A percentile compares a stretch with the other conserved stretches of the same genome.
These are phyloP conservation scores for Planiliza haematocheilus DNA, from an alignment of 2,113 vertebrate species.

Conservation along the genomic window DNA sequence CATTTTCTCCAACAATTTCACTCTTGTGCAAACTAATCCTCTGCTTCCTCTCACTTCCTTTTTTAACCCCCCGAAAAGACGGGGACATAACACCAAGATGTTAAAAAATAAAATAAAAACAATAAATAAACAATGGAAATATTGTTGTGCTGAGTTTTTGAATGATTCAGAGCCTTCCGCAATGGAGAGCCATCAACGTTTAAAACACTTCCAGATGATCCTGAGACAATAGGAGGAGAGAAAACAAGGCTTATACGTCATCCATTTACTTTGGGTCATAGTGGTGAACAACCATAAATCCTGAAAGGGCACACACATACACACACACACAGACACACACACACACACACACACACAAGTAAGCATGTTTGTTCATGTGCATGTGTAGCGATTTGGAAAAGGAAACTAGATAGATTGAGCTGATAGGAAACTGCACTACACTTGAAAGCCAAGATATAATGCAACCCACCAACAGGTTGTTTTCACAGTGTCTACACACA, in stretches of 20 bases:
- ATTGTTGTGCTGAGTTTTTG: slow-evolving; percentile 73
- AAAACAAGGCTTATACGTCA: slow-evolving; percentile 71
- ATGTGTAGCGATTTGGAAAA: slow-evolving; percentile 73
- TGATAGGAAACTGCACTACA: slow-evolving; percentile 72
- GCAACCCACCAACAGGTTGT: slow-evolving; percentile 73
- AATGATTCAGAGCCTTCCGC: slow-evolving; percentile 63
- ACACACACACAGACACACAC: slow-evolving; percentile 33
- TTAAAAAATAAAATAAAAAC: slow-evolving; percentile 22
- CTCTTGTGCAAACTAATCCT: slow-evolving; percentile 29
- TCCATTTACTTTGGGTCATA: slow-evolving; percentile 78
- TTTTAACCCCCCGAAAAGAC: slow-evolving; percentile 47
- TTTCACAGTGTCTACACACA: slow-evolving; percentile 49
- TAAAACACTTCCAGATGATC: slow-evolving; percentile 84
- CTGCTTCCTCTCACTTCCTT: slow-evolving; percentile 18
- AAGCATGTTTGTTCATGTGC: slow-evolving; percentile 74
- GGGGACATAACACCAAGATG: slow-evolving; percentile 45
- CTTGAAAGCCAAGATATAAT: slow-evolving; percentile 75
- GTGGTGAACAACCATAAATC: slow-evolving; percentile 72
- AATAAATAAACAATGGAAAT: slow-evolving; percentile 81
- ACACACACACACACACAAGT: slow-evolving; percentile 23
- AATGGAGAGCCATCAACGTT: slow-evolving; percentile 57
- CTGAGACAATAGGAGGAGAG: slow-evolving; percentile 72
- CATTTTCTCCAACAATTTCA: slow-evolving; percentile 5
- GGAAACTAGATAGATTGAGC: slow-evolving; percentile 75
- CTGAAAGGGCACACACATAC: slow-evolving; percentile 45